phyloP scores from a whole-genome alignment of 2,797 vertebrate species.

The Sparus aurata region DNA sequence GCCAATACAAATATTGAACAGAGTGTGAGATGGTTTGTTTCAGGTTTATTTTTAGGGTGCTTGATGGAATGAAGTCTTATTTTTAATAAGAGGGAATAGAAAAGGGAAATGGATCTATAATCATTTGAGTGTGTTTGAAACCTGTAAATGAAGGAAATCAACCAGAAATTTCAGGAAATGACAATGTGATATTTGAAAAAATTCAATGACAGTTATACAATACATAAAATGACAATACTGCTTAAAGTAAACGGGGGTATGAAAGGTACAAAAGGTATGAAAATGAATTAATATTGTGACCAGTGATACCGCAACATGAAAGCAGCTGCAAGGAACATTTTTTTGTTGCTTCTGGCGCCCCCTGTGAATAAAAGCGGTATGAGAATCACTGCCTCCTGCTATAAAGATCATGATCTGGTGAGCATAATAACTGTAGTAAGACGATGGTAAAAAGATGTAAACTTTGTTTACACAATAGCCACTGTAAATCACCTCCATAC shows the following conservation, averaged over 20 bases:
- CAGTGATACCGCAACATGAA: background rate
- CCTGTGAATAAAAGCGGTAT: too few species aligned
- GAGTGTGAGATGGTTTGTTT: conserved; percentile 51
- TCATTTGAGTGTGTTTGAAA: background rate
- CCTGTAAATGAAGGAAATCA: background rate
- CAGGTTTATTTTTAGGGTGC: conserved; percentile 64
- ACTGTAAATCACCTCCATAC: too few species aligned
- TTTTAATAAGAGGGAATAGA: conserved; percentile 12
- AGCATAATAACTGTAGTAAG: too few species aligned
- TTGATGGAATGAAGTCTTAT: conserved; percentile 19
- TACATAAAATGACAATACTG: background rate
- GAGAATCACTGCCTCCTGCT: too few species aligned
- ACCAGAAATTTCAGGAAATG: background rate
- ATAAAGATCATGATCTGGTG: too few species aligned
- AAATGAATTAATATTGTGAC: background rate
- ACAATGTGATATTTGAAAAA: background rate
- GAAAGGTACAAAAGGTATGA: background rate
- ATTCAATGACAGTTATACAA: background rate
- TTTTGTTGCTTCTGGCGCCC: too few species aligned
- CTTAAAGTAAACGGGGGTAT: background rate
- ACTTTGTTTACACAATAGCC: too few species aligned
- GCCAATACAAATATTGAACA: conserved; percentile 73
- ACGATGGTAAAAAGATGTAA: too few species aligned
- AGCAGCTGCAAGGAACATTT: too few species aligned
- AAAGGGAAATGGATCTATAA: conserved; percentile 30